These are phyloP conservation scores for Sebastes melanostomus DNA, from an alignment of 2,797 vertebrate species.

Conservation along the genomic window DNA sequence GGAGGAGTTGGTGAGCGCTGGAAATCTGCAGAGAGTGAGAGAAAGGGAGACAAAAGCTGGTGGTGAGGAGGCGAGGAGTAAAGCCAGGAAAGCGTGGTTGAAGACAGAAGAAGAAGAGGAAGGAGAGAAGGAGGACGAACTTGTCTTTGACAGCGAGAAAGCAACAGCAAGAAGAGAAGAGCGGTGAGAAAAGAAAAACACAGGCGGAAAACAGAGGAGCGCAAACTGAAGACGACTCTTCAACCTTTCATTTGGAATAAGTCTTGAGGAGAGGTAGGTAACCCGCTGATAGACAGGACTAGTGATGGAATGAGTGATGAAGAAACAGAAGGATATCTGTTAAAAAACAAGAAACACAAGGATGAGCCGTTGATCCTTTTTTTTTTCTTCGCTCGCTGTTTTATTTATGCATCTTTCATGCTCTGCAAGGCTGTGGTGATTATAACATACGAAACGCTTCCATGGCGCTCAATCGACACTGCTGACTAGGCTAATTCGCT, in stretches of 20 bases:
- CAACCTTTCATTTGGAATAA: constrained; percentile 49
- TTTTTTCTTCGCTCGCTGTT: constrained; percentile 38
- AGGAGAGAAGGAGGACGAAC: neutral
- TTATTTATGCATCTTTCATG: constrained; percentile 21
- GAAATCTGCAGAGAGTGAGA: constrained; percentile 73
- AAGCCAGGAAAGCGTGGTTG: constrained; percentile 43
- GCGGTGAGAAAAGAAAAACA: constrained; percentile 20
- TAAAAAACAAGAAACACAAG: neutral
- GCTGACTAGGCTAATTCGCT: constrained; percentile 61
- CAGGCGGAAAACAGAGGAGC: neutral
- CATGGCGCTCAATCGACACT: constrained; percentile 28
- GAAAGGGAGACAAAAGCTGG: constrained; percentile 65
- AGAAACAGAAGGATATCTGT: neutral
- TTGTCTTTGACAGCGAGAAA: constrained; percentile 27
- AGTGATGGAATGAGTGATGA: neutral
- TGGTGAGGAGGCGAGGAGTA: constrained; percentile 62
- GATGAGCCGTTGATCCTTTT: constrained; percentile 32
- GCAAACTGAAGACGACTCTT: constrained; percentile 28
- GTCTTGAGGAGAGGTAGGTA: constrained; percentile 45
- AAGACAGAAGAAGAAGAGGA: constrained; percentile 13
- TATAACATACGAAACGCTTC: constrained; percentile 7
- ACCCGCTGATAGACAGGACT: neutral
- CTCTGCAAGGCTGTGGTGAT: constrained; percentile 15
- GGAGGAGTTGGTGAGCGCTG: constrained; percentile 72
- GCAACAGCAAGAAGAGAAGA: constrained; percentile 19